phyloP scores from a whole-genome alignment of 1,140 invertebrate species.

The Trissolcus basalis region DNA sequence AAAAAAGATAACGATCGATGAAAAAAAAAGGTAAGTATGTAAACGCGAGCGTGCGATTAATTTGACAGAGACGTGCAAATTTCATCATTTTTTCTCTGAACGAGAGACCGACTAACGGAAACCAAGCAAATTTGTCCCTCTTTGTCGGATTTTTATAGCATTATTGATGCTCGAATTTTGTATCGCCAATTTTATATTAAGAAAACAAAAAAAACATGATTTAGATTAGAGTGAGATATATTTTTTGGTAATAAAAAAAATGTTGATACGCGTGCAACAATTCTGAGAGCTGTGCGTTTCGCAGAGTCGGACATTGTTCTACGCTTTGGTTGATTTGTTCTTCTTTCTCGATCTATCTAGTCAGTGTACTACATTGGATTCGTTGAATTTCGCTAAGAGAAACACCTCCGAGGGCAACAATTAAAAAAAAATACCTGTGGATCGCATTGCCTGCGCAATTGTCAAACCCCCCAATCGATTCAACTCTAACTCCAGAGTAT shows the following conservation, averaged over 20 bases:
- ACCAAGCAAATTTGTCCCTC: conserved; percentile 25
- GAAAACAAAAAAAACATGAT: conserved; percentile 20
- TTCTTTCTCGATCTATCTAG: conserved; percentile 20
- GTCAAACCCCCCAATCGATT: neutral
- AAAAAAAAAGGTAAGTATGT: conserved; percentile 20
- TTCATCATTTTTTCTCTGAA: conserved; percentile 3
- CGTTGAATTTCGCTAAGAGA: neutral
- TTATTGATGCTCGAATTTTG: conserved; percentile 50
- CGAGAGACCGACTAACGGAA: neutral
- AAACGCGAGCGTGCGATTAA: conserved; percentile 25
- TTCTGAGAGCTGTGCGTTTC: conserved; percentile 6
- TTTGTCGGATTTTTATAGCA: conserved; percentile 45
- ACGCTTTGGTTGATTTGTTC: neutral
- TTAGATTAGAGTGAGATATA: conserved; percentile 49
- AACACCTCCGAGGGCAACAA: no score
- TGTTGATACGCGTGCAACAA: conserved; percentile 20
- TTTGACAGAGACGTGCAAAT: conserved; percentile 41
- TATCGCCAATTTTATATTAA: conserved; percentile 46
- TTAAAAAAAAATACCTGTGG: neutral
- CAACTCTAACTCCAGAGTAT: conserved; percentile 5
- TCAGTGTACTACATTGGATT: conserved; percentile 28
- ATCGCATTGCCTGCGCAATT: conserved; percentile 9
- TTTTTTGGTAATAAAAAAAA: conserved; percentile 35
- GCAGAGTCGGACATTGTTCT: neutral
- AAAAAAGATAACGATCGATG: conserved; percentile 29